Conservation (phyloP, 1,140 invertebrate species). For the Panagrolaimus sp. region DNA sequence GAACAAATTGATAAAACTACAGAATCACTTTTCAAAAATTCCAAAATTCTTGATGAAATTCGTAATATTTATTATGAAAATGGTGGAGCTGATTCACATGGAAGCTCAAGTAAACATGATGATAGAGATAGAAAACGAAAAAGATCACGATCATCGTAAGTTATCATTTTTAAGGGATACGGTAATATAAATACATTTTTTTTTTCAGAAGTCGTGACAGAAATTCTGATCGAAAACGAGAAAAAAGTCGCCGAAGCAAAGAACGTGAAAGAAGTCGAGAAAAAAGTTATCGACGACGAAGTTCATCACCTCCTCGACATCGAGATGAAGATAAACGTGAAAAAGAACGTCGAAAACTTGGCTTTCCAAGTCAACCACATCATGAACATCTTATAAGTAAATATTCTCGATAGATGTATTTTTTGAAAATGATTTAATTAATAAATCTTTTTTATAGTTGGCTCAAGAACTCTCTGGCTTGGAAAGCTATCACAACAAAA, state of each 20-base stretch:
- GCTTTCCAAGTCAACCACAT: background rate
- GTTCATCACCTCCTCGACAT: background rate
- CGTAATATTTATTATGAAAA: background rate
- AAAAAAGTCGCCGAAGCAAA: background rate
- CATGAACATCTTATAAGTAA: background rate
- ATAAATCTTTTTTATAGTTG: conserved; percentile 28
- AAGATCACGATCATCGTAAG: background rate
- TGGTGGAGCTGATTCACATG: background rate
- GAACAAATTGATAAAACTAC: background rate
- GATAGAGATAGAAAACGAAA: background rate
- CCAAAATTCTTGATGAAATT: background rate
- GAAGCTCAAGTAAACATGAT: background rate
- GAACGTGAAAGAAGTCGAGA: conserved; percentile 12
- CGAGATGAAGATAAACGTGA: conserved; percentile 10
- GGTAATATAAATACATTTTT: background rate
- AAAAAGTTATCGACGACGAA: background rate
- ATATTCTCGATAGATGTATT: background rate
- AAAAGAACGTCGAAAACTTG: conserved; percentile 14
- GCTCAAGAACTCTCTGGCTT: conserved; percentile 45
- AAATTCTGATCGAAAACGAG: background rate
- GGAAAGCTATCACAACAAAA: conserved; percentile 39
- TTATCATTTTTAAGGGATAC: background rate
- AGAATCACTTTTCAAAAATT: background rate
- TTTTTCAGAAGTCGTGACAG: background rate
- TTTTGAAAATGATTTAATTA: background rate